Evolutionary conservation across 2,888 invertebrate species (phyloP).

Genomic region (Drosophila paramelanica): DNA sequence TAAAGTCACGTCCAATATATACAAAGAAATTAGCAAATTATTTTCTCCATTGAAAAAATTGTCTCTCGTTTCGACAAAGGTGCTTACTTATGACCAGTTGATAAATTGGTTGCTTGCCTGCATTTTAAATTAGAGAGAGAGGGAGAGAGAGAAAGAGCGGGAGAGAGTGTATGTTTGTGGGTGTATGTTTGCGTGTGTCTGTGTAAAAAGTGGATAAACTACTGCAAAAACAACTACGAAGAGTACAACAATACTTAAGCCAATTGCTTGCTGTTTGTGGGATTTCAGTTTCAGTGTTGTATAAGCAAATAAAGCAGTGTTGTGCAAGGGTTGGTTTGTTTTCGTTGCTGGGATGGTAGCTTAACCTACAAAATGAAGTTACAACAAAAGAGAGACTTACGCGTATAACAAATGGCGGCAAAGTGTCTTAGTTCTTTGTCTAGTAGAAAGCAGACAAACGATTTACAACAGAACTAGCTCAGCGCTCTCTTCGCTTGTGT

Average conservation of each 20-base stretch:
- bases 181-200: constrained; percentile 2
- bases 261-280: constrained; percentile 24
- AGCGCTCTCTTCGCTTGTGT: constrained; percentile 27
- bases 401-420: constrained; percentile 80
- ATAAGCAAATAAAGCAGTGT: constrained; percentile 66
- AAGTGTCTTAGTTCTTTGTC: constrained; percentile 78
- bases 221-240: constrained; percentile 32
- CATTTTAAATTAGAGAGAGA: constrained; percentile 22
- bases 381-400: constrained; percentile 79
- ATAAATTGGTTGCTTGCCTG: constrained; percentile 44
- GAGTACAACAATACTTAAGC: constrained; percentile 50
- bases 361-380: constrained; percentile 64
- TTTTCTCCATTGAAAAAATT: constrained; percentile 20
- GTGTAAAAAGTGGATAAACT: constrained; percentile 45
- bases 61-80: constrained; percentile 1
- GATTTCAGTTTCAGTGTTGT: constrained; percentile 43
- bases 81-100: constrained; percentile 45
- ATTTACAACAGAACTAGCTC: constrained; percentile 60
- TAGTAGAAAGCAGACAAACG: constrained; percentile 69
- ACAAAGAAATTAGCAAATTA: constrained; percentile 33
- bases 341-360: constrained; percentile 27
- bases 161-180: constrained; percentile 1
- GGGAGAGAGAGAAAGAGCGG: constrained; percentile 2
- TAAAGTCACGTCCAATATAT: constrained; percentile 34
- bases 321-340: constrained; percentile 24